Evolutionary conservation across 30 jellyfish, hydroid and myxozoan genomes (phyloP).

Genomic region (Sanderia malayensis): DNA sequence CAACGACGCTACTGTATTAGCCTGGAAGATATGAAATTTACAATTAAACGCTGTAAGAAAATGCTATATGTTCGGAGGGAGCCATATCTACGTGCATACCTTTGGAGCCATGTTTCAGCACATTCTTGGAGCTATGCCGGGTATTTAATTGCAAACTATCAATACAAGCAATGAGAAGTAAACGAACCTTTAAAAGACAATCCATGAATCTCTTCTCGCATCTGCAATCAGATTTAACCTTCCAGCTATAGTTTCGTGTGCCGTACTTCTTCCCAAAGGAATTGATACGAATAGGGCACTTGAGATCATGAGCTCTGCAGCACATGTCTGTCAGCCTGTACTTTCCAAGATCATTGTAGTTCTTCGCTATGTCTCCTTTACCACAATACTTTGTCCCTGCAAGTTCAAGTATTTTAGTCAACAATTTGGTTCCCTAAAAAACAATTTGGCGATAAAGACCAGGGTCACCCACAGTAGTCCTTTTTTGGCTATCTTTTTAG

Average conservation of each 20-base stretch:
- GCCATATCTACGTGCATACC: neutral
- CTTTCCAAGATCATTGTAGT: neutral
- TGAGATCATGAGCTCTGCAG: neutral
- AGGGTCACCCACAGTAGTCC: too few species aligned
- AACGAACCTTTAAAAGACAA: neutral
- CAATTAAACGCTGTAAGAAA: too few species aligned
- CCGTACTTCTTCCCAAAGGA: neutral
- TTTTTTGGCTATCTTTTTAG: too few species aligned
- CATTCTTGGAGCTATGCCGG: too few species aligned
- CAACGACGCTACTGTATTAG: conserved; percentile 1
- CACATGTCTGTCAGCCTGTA: neutral
- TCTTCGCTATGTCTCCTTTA: neutral
- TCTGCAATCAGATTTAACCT: neutral
- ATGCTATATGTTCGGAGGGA: neutral
- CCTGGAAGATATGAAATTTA: neutral
- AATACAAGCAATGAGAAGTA: neutral
- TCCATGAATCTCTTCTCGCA: conserved; percentile 3
- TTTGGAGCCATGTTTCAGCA: neutral
- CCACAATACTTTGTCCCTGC: conserved; percentile 11
- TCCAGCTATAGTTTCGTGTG: neutral
- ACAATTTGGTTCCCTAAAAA: too few species aligned
- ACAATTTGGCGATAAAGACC: too few species aligned
- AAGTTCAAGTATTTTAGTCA: too few species aligned
- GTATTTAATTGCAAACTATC: too few species aligned
- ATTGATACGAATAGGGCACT: neutral